Evolutionary conservation across 2,113 vertebrate genomes (phyloP), one percentile per base, ranked within the genome.

Genomic region (Ammodramus savannarum): DNA sequence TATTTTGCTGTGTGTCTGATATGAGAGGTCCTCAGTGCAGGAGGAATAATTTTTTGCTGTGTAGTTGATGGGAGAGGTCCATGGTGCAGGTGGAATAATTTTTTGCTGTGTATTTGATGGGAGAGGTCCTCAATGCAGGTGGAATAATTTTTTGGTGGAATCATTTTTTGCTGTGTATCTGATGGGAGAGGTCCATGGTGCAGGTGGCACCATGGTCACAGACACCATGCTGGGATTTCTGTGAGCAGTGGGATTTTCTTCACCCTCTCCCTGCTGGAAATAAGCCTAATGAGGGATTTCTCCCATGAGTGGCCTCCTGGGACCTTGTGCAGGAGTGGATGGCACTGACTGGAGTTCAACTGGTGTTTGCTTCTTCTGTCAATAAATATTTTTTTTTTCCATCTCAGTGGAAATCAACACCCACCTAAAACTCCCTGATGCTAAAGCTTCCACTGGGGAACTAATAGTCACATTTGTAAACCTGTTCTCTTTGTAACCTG

Each of bases 391-490:
- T 46, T 46, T 39, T 18, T 86, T 87, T 81, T 85, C 38, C 77
- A 78, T 90, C 82, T 93, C 48, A 7, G 72, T 80, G 65, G 90
- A 92, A 96, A 91, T 87, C 72, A 48, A 81, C 79, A 2, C 93
- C 93, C 85, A 95, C 91, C 54, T 80, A 80, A 94, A 95, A 91
- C 52, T 95, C 87, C 87, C 85, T 93, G 54, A 86, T 77, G 78
- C 83, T 94, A 90, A 88, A 92, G 52, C 85, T 93, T 93, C 90
- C 57, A 88, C 79, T 34, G 57, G 83, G 85, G 65, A 95, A 41
- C 87, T 94, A 94, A 91, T 57, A 90, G 90, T 83, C 73, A 22
- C 82, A 85, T 83, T 94, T 89, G 90, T 94, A 96, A 93, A 93
- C 54, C 85, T 2, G 59, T 63, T 87, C 87, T 71, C 46, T 94